Evolutionary conservation across 1,140 invertebrate species (phyloP).

Genomic region (Oreohelix idahoensis): DNA sequence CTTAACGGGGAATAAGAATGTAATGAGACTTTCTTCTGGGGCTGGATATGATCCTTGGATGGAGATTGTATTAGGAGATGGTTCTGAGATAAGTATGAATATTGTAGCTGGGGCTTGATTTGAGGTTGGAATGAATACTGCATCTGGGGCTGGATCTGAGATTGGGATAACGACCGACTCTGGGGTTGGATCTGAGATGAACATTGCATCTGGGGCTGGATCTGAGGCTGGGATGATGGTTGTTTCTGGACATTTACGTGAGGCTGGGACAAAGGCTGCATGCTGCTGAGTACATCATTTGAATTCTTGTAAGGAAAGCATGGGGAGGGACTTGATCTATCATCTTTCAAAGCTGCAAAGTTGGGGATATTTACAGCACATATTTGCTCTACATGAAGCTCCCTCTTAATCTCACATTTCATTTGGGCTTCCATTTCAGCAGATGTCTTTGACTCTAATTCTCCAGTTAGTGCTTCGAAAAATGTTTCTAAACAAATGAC

Average conservation of each 20-base stretch:
- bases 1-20: background rate
- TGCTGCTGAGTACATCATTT: background rate
- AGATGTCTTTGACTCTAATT: conserved; percentile 17
- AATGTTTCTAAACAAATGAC: conserved; percentile 62
- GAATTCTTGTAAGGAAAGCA: background rate
- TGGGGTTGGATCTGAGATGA: background rate
- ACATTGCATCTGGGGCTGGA: background rate
- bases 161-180: background rate
- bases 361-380: conserved; percentile 22
- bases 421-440: conserved; percentile 34
- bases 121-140: background rate
- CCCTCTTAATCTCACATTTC: conserved; percentile 37
- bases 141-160: background rate
- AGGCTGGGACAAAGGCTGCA: background rate
- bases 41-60: background rate
- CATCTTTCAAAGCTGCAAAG: conserved; percentile 28
- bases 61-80: too few species aligned
- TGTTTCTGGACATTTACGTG: background rate
- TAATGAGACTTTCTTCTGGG: background rate
- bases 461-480: conserved; percentile 57
- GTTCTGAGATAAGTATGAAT: background rate
- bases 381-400: conserved; percentile 26
- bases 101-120: background rate
- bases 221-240: background rate
- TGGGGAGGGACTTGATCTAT: background rate